Conservation (phyloP, 2,797 vertebrate species). For the Tangara arthus region DNA sequence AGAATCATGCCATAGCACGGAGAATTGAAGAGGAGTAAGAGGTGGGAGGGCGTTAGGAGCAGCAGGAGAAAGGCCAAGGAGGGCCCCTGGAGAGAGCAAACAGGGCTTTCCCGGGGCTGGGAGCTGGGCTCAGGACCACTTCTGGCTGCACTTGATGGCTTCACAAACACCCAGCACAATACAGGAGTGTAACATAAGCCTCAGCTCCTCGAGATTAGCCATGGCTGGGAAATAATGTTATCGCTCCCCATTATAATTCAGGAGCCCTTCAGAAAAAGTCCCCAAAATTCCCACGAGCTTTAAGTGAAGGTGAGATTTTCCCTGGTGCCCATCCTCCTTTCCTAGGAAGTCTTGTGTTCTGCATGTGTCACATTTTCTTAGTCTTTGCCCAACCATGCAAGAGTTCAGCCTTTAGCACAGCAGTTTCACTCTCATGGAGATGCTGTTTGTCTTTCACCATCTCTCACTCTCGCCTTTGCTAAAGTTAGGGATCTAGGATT, state of each 20-base stretch:
- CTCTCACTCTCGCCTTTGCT: not conserved
- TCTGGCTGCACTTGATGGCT: slow-evolving; percentile 22
- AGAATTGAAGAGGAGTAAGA: not conserved
- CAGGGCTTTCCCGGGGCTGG: not conserved
- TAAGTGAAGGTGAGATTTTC: not conserved
- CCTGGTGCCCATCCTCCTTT: not conserved
- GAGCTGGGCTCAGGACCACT: slow-evolving; percentile 28
- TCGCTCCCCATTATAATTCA: slow-evolving; percentile 9
- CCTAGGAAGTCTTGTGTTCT: not conserved
- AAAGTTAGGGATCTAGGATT: slow-evolving; percentile 11
- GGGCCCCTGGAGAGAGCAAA: not conserved
- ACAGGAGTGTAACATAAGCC: slow-evolving; percentile 13
- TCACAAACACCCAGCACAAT: slow-evolving; percentile 48
- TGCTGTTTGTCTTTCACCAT: not conserved
- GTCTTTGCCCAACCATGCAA: not conserved
- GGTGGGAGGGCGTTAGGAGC: not conserved
- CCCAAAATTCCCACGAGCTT: slow-evolving; percentile 21
- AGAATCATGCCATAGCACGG: not conserved
- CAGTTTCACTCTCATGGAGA: not conserved
- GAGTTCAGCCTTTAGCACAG: not conserved
- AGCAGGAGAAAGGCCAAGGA: not conserved
- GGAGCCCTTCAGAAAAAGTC: slow-evolving; percentile 48
- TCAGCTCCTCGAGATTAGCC: slow-evolving; percentile 36
- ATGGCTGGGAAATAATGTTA: slow-evolving; percentile 63
- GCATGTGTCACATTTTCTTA: not conserved